phyloP scores from a whole-genome alignment of 2,797 vertebrate genomes.

The Meriones psammophilus region DNA sequence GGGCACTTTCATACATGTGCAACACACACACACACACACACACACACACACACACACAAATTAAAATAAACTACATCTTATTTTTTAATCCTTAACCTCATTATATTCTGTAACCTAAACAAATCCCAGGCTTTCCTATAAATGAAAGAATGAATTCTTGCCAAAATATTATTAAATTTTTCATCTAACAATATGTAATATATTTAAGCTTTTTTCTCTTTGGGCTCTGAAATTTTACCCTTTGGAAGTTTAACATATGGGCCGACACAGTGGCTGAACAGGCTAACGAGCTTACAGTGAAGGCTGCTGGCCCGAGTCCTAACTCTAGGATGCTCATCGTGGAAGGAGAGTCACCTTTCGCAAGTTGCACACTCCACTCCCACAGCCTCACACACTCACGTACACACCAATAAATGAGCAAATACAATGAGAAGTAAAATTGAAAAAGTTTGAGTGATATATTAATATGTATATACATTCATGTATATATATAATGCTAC shows the following conservation, averaged over 20 bases:
- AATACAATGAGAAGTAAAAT: background rate
- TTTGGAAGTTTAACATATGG: background rate
- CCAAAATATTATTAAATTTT: constrained; percentile 26
- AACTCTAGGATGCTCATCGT: background rate
- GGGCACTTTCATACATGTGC: background rate
- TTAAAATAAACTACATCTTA: background rate
- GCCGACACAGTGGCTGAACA: background rate
- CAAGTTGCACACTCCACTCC: background rate
- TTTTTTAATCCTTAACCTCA: background rate
- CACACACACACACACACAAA: background rate
- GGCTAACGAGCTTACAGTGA: background rate
- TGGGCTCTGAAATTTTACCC: background rate
- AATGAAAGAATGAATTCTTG: background rate
- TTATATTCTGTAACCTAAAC: background rate
- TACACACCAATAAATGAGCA: background rate
- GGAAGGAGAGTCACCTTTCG: background rate
- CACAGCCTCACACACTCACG: background rate
- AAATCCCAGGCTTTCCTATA: background rate
- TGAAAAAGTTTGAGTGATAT: background rate
- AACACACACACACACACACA: background rate
- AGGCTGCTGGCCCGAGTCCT: background rate
- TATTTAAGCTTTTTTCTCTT: constrained; percentile 30
- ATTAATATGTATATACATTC: background rate
- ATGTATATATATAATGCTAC: background rate
- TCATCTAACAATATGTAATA: background rate